Base-by-base conservation (phyloP, 2,797 vertebrate species). In the Coracias cyanogaster region DNA sequence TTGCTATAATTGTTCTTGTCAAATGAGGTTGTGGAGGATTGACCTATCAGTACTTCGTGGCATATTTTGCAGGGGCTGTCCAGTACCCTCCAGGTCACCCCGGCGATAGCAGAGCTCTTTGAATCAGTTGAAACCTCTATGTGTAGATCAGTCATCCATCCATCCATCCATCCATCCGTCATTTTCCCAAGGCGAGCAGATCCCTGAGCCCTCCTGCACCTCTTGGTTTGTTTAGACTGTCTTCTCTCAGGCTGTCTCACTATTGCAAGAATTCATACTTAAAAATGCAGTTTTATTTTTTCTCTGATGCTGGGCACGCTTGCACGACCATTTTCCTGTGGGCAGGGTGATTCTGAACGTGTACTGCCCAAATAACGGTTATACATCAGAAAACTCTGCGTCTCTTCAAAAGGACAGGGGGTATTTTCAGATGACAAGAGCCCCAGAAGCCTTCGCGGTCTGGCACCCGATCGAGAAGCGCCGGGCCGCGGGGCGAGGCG, bases 391-490 rank as follows among this genome's bases (percentile, higher is more conserved):
- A 20, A 20, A 7, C 15, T 0, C 20, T 3, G 16, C 52, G 7
- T 24, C 35, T 20, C 33, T 28, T 17, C 31, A 2, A 7, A 10
- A 49, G 48, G 18, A 3, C 4, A 16, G 46, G 31, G 37, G 10
- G 6, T 5, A 1, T 26, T 41, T 46, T n/a, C 0, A 48, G 33
- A 3, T 60, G 52, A 11, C 48, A 66, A 13, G 16, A 10, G 43
- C 41, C 16, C 26, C 60, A 19, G 41, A 49, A 39, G 1, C 22
- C 26, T 13, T 10, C 15, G 1, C 31, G 9, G 8, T 2, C 45
- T 6, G 3, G 6, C 37, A 9, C 13, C 17, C 6, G 20, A 0
- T 2, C 31, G 0, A 7, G 8, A 6, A 12, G 70, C 12, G 1
- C 48, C 6, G 12, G 5, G 0, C 31, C 2, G 43, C 9, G 35